Evolutionary conservation across 2,888 invertebrate species (phyloP).

Genomic region (Limnephilus auricula): DNA sequence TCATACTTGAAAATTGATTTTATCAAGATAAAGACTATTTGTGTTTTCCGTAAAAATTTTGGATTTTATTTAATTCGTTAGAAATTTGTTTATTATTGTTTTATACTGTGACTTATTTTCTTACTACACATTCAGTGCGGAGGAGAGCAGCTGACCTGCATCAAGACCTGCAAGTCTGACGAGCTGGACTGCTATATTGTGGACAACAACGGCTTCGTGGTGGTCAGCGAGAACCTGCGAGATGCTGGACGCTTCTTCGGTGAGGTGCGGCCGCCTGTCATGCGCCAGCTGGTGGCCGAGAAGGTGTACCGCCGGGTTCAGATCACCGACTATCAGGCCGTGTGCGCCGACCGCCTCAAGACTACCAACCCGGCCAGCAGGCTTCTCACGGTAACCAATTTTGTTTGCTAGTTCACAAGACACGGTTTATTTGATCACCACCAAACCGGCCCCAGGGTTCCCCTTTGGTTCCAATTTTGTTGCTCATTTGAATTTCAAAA

Average conservation of each 20-base stretch:
- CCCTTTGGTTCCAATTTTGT: too few relatives aligned
- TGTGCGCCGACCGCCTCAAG: constrained; percentile 86
- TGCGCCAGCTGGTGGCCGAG: constrained; percentile 85
- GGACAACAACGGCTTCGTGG: constrained; percentile 93
- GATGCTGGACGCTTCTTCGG: constrained; percentile 93
- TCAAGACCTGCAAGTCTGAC: constrained; percentile 79
- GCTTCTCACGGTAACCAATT: constrained; percentile 79
- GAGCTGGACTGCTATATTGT: constrained; percentile 89
- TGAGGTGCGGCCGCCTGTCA: constrained; percentile 87
- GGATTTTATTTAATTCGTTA: too few relatives aligned
- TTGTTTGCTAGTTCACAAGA: not conserved
- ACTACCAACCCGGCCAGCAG: constrained; percentile 80
- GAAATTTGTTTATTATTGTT: not conserved
- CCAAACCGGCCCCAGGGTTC: too few relatives aligned
- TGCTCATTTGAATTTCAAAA: too few relatives aligned
- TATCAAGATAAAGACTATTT: too few relatives aligned
- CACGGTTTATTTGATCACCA: not conserved
- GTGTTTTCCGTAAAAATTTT: too few relatives aligned
- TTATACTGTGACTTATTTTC: not conserved
- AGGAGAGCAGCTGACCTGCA: constrained; percentile 74
- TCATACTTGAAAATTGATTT: too few relatives aligned
- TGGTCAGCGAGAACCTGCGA: constrained; percentile 84
- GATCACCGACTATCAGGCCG: constrained; percentile 92
- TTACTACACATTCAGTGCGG: constrained; percentile 67
- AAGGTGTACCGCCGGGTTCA: constrained; percentile 86